phyloP scores from a whole-genome alignment of 2,797 vertebrate species.

The Chiloscyllium punctatum region DNA sequence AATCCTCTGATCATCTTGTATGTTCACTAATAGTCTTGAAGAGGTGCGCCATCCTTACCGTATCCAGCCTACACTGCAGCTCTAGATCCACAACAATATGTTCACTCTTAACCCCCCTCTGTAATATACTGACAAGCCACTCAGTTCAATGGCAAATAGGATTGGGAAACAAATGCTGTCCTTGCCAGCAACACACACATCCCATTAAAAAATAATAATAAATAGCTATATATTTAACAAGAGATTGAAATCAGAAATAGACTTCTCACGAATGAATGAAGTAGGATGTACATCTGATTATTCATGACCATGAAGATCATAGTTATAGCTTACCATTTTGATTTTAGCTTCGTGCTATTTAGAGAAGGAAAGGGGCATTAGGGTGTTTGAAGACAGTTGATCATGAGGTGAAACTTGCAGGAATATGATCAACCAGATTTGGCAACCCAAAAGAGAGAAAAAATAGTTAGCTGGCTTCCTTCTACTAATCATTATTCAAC shows the following conservation, averaged over 20 bases:
- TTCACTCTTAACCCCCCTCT: background rate
- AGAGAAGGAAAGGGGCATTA: background rate
- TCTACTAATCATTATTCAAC: background rate
- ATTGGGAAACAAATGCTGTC: background rate
- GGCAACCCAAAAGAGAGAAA: background rate
- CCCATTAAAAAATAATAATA: background rate
- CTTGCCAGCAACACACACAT: background rate
- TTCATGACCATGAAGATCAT: background rate
- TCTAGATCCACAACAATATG: background rate
- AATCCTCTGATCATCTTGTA: too few relatives aligned
- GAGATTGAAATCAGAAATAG: background rate
- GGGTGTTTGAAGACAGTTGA: background rate
- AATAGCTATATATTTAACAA: background rate
- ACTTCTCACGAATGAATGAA: background rate
- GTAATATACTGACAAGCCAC: background rate
- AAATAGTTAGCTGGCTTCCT: background rate
- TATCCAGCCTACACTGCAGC: background rate
- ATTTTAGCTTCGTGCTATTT: background rate
- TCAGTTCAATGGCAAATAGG: background rate
- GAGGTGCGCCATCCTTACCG: background rate
- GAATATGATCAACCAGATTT: background rate
- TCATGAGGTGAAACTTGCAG: background rate
- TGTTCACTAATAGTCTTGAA: background rate
- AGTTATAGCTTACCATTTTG: background rate
- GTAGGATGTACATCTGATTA: background rate